Base-by-base conservation (phyloP, 1,140 invertebrate genomes). In the Tetramorium alpestre region DNA sequence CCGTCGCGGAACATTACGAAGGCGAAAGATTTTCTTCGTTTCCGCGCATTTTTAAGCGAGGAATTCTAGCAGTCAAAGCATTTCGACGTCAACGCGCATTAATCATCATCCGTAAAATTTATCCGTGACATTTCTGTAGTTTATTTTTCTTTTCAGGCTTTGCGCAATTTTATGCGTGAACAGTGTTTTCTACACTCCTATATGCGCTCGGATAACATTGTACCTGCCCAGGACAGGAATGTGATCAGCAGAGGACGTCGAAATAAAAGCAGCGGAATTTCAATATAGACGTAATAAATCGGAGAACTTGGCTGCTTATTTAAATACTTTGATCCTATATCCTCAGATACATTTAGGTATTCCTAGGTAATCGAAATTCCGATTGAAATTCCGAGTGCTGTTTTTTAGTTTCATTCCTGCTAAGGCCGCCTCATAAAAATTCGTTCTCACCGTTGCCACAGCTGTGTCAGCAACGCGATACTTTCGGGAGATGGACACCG, bases 241-340 rank as follows among this genome's bases (percentile, higher is more conserved):
- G 65, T 56, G 41, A 64, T 62, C 62, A n/a, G 18, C 18, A 25
- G 38, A 85, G 56, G 28, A 87, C 60, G 67, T 82, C 28, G 67
- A 75, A 87, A 89, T 62, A 85, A 85, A 60, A 87, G 49, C 67
- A 28, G 33, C 47, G 89, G 89, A 90, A 90, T 90, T 90, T 90
- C 86, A 90, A 90, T 90, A 90, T 90, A 69, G 33, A 70, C n/a
- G 80, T 85, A 90, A 90, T 88, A 87, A 88, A 90, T 90, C 75
- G 58, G 47, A 49, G 16, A 80, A 72, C 75, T 78, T 47, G 62
- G 38, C 33, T 87, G 85, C 73, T 90, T 90, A 90, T 90, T 90
- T 90, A 86, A 90, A 90, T 90, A 88, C 76, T 90, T 90, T 22
- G 33, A 84, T 11, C 51, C 13, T 64, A 65, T 87, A 82, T 75